A percentile compares a stretch with the other conserved stretches of the same genome.
phyloP scores from a whole-genome alignment of 2,113 vertebrate species.

The Coryphaenoides rupestris region DNA sequence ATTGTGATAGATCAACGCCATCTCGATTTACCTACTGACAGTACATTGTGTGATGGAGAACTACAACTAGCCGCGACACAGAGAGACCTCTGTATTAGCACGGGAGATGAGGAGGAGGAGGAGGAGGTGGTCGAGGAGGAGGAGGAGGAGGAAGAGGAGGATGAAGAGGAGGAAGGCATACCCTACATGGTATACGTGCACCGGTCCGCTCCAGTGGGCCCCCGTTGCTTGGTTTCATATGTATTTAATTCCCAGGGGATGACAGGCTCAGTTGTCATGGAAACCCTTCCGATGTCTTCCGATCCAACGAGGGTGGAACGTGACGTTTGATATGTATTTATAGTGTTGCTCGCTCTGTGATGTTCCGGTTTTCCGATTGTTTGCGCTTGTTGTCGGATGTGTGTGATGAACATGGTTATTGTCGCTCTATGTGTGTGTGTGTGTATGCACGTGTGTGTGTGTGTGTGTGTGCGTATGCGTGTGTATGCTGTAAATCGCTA shows the following conservation, averaged over 20 bases:
- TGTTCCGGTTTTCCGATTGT: too few relatives aligned
- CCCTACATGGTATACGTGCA: slow-evolving; percentile 9
- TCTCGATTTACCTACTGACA: too few relatives aligned
- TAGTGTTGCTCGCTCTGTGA: neutral
- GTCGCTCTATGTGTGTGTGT: too few relatives aligned
- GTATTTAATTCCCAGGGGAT: slow-evolving; percentile 45
- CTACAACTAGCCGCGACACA: too few relatives aligned
- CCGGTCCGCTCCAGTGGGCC: slow-evolving; percentile 35
- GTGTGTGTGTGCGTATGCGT: neutral
- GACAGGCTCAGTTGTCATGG: slow-evolving; percentile 61
- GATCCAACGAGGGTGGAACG: neutral
- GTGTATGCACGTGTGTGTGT: neutral
- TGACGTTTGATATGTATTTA: neutral
- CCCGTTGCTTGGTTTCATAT: slow-evolving; percentile 43
- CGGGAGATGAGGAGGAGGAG: too few relatives aligned
- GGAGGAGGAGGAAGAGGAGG: slow-evolving; percentile 8
- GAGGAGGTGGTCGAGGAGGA: too few relatives aligned
- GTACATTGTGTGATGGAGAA: too few relatives aligned
- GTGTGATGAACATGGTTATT: neutral
- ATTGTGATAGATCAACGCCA: too few relatives aligned
- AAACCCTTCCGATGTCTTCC: slow-evolving; percentile 41
- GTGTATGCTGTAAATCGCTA: neutral
- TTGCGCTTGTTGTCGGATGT: neutral
- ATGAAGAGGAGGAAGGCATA: slow-evolving; percentile 19
- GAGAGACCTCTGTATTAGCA: too few relatives aligned